Percentiles rank a stretch among this genome's conserved stretches.
Conservation (phyloP, 2,888 invertebrate genomes). For the Agrochola lota region DNA sequence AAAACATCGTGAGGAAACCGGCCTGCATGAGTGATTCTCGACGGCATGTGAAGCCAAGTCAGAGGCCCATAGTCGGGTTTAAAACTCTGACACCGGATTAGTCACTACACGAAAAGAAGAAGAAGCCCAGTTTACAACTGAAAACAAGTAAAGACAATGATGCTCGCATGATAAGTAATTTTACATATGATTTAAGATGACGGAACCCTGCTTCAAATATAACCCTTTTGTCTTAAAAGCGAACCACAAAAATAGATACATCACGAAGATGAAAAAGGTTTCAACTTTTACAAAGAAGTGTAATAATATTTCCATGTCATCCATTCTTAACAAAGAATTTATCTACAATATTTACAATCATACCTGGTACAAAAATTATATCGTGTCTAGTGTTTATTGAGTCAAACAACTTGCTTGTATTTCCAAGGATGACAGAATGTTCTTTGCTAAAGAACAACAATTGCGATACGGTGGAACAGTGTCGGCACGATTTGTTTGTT, state of each 20-base stretch:
- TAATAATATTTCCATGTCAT: too few species aligned
- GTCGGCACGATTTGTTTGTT: constrained; percentile 36
- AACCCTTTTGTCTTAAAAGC: background rate
- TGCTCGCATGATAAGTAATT: too few species aligned
- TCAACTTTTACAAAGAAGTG: background rate
- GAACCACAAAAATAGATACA: too few species aligned
- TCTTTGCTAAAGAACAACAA: constrained; percentile 54
- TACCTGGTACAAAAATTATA: constrained; percentile 23
- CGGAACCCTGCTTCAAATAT: too few species aligned
- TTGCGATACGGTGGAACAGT: constrained; percentile 15
- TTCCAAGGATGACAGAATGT: constrained; percentile 16
- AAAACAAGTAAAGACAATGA: background rate
- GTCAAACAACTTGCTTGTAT: constrained; percentile 10
- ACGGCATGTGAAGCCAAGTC: too few species aligned
- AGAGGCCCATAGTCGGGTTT: too few species aligned
- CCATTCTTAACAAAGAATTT: background rate
- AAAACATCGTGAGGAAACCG: too few species aligned
- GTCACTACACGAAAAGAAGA: too few species aligned
- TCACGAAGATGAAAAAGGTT: background rate
- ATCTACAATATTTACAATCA: background rate
- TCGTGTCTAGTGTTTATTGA: constrained; percentile 20
- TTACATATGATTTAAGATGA: background rate
- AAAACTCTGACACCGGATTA: too few species aligned
- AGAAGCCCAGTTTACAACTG: too few species aligned
- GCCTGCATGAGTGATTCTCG: too few species aligned